A percentile compares a stretch with the other conserved stretches of the same genome.
phyloP scores from a whole-genome alignment of 2,113 vertebrate genomes.

The Rhinopomastus cyanomelas region DNA sequence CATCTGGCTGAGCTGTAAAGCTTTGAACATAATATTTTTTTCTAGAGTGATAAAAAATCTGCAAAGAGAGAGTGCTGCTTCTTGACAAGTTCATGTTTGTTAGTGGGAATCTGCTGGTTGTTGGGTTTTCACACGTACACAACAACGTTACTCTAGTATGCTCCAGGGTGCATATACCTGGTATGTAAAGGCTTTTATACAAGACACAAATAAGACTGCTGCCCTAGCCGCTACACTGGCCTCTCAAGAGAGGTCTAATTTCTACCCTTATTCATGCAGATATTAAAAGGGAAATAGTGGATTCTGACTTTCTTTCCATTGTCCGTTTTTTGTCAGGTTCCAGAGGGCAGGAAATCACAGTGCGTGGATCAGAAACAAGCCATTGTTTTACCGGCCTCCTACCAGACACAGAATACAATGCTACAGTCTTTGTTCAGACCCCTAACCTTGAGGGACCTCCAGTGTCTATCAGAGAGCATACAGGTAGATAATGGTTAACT shows the following conservation, averaged over 20 bases:
- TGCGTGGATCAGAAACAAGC: conserved; percentile 87
- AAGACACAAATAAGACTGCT: not conserved
- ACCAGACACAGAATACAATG: conserved; percentile 85
- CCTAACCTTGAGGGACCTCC: conserved; percentile 94
- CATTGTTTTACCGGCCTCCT: conserved; percentile 92
- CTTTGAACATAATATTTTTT: not conserved
- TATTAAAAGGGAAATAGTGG: not conserved
- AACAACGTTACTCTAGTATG: not conserved
- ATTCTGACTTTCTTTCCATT: not conserved
- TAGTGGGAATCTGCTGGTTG: not conserved
- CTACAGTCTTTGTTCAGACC: conserved; percentile 91
- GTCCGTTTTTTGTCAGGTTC: conserved; percentile 66
- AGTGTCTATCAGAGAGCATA: conserved; percentile 82
- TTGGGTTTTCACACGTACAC: not conserved
- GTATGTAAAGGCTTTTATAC: not conserved
- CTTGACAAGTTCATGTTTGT: not conserved
- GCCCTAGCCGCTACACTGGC: not conserved
- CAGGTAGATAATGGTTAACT: conserved; percentile 75
- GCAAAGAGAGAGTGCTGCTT: not conserved
- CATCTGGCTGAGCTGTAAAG: not conserved
- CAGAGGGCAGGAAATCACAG: conserved; percentile 92
- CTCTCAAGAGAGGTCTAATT: not conserved
- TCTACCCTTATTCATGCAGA: not conserved
- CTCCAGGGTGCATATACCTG: not conserved
- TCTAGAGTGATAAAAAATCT: not conserved